Percentiles rank a stretch among this genome's conserved stretches.
These are phyloP conservation scores for Brachionus sp. DNA, from an alignment of 1,140 invertebrate species.

Conservation along the genomic window DNA sequence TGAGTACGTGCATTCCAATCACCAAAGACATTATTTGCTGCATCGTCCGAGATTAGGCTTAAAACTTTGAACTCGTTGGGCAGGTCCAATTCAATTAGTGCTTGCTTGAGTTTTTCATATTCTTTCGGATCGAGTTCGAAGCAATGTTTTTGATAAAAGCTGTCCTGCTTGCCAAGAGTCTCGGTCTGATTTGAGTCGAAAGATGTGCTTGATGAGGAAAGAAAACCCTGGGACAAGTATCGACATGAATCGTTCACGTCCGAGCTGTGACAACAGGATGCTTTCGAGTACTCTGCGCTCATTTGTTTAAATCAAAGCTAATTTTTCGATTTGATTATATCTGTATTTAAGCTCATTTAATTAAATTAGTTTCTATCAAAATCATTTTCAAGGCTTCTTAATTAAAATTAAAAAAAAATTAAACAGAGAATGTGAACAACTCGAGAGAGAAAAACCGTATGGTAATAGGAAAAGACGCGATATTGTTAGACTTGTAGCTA, in stretches of 20 bases:
- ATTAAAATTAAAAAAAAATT: background rate
- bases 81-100: background rate
- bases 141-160: background rate
- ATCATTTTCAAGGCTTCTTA: background rate
- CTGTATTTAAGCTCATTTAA: constrained; percentile 32
- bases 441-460: background rate
- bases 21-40: background rate
- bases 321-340: background rate
- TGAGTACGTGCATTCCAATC: background rate
- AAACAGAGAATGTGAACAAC: background rate
- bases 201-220: background rate
- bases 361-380: background rate
- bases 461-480: constrained; percentile 10
- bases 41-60: background rate
- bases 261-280: background rate
- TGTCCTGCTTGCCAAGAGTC: background rate
- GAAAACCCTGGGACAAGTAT: background rate
- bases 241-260: background rate
- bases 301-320: background rate
- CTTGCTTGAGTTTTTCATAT: constrained; percentile 11
- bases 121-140: background rate
- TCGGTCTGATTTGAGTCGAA: background rate
- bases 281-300: background rate
- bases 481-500: background rate
- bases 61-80: background rate